phyloP scores from a whole-genome alignment of 2,888 invertebrate genomes.

The Theretra japonica region DNA sequence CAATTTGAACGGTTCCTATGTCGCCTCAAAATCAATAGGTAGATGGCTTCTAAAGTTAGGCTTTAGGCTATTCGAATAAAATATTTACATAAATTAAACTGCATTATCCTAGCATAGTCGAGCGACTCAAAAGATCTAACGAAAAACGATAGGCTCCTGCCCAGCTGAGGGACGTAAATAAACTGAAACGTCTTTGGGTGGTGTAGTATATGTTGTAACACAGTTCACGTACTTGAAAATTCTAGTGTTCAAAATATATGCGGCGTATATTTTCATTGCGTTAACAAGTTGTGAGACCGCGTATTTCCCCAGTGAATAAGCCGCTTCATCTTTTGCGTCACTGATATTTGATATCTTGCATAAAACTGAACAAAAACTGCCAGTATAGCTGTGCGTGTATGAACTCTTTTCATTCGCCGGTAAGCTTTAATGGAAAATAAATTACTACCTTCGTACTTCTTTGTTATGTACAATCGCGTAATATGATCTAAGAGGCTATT shows the following conservation, averaged over 20 bases:
- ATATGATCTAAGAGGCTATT: conserved; percentile 40
- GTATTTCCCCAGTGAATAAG: conserved; percentile 11
- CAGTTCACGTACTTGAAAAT: neutral
- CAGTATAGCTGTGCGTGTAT: neutral
- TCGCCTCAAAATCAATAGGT: no score
- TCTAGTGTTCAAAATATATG: neutral
- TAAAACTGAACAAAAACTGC: conserved; percentile 24
- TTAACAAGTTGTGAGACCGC: neutral
- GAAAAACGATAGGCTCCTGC: no score
- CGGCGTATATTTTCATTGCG: neutral
- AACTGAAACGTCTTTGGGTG: no score
- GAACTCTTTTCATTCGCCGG: conserved; percentile 30
- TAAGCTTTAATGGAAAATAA: conserved; percentile 45
- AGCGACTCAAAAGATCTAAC: no score
- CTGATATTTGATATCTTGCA: conserved; percentile 27
- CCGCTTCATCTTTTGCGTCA: neutral
- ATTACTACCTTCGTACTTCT: conserved; percentile 38
- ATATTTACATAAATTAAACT: no score
- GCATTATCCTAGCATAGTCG: no score
- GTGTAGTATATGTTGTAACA: neutral
- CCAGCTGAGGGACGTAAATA: no score
- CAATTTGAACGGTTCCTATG: no score
- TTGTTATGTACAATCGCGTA: conserved; percentile 39
- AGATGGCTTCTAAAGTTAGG: no score
- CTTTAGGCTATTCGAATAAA: no score